Base-by-base conservation (phyloP, 2,113 vertebrate genomes). In the Rallus limicola region DNA sequence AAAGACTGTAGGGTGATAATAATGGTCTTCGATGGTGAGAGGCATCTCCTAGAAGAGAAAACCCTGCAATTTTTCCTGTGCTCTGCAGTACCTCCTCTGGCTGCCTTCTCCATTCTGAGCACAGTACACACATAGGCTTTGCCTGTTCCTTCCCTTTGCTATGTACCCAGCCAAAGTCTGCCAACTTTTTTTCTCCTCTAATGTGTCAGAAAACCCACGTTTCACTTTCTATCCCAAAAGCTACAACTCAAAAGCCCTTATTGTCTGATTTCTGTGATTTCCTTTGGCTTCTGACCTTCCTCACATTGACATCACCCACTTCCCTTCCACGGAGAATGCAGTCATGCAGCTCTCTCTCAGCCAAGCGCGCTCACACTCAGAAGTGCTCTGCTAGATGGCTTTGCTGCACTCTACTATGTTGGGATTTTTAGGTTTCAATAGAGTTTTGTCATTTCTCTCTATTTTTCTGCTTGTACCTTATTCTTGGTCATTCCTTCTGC, bases 241-340 rank as follows among this genome's bases (percentile, higher is more conserved):
- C 34, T 68, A 76, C 70, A 71, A 81, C 17, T 71, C 62, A 10
- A 92, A 75, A 71, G 25, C 48, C 53, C 17, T 91, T 58, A 79
- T 19, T 90, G 72, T 89, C 77, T 87, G 23, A 42, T 91, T 93
- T 67, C 44, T 71, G 58, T 50, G 26, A 82, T 88, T 92, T 92
- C 80, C 86, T 91, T 64, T 86, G 72, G 77, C 44, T 95, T 82
- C 80, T 89, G 88, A 88, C 88, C 72, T 84, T 97, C 19, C 34
- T 18, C 28, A 86, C 34, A 48, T 56, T 82, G 76, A 93, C 86
- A 94, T 90, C 33, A 88, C 60, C 65, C 24, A 2, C 20, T 84
- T 84, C 62, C 65, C 59, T 76, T 82, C 59, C 55, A 76, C 0
- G 0, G 53, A 88, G 72, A 76, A 83, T 42, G 53, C 80, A 93